Base-by-base conservation (phyloP, 2,113 vertebrate genomes). In the Gnathochromis pfefferi region DNA sequence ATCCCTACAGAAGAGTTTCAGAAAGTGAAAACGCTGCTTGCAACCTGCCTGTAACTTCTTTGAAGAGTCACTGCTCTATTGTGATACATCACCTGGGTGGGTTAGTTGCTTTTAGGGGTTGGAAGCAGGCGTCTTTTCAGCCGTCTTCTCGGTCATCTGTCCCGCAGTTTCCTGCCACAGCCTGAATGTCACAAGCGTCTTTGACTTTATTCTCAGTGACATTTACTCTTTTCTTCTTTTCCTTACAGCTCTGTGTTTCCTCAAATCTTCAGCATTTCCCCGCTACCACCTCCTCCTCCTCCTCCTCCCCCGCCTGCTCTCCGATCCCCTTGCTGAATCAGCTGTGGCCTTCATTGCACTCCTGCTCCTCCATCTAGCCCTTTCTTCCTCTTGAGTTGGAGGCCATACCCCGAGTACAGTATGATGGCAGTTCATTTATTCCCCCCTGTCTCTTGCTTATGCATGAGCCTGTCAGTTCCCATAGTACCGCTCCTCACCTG, bases 391-490 rank as follows among this genome's bases (percentile, higher is more conserved):
- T 86, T 21, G 6, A 75, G 28, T 90, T 23, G 81, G 90, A 91
- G 82, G 89, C 86, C 91, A 47, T 57, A 89, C 79, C 83, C 84
- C 42, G 55, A 88, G 65, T 73, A 65, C 80, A 84, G 78, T 87
- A 83, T 54, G 55, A 81, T 81, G 81, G 58, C 87, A 85, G 81
- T 86, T 81, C 65, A 83, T 91, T 87, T 87, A 78, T 81, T 14
- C 85, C 35, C 42, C 58, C 23, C 81, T 40, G 40, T 63, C 55
- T 84, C 28, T 83, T 82, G 63, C 82, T 88, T 89, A 88, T 91
- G 89, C 86, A 87, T 88, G 79, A 88, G 65, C 65, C 86, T 86
- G 81, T 91, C 87, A 83, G 23, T 49, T 91, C 80, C 88, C 78
- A 73, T 54, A 60, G 33, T 73, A 42, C 63, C 2, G 35, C 65